phyloP scores from a whole-genome alignment of 2,113 vertebrate genomes.

The Oophaga pumilio region DNA sequence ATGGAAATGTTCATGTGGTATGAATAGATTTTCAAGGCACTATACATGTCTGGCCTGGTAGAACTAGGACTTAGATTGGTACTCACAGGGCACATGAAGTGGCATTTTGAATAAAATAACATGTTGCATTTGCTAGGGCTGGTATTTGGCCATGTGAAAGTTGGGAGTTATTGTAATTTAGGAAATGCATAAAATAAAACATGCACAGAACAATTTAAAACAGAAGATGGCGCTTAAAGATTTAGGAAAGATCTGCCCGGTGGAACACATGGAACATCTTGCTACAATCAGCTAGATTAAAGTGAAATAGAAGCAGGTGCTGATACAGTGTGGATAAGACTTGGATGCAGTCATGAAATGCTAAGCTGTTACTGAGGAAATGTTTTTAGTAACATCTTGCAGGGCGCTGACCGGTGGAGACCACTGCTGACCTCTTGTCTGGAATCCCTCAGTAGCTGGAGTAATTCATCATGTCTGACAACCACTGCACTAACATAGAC shows the following conservation, averaged over 20 bases:
- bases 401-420: neutral
- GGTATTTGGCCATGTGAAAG: too few relatives aligned
- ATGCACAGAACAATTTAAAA: neutral
- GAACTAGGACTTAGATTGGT: too few relatives aligned
- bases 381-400: neutral
- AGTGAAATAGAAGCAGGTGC: slow-evolving; percentile 17
- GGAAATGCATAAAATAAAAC: neutral
- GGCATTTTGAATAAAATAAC: too few relatives aligned
- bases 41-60: too few relatives aligned
- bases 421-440: neutral
- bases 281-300: neutral
- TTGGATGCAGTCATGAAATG: neutral
- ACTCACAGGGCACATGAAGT: too few relatives aligned
- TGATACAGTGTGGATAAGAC: neutral
- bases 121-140: too few relatives aligned
- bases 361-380: slow-evolving; percentile 5
- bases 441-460: neutral
- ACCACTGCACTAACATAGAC: neutral
- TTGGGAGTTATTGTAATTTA: too few relatives aligned
- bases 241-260: neutral
- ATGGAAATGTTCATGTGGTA: too few relatives aligned
- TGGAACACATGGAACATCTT: neutral
- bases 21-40: too few relatives aligned
- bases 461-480: neutral
- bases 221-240: slow-evolving; percentile 13